Base-by-base conservation (phyloP, 2,888 invertebrate genomes). In the Drosophila helvetica region DNA sequence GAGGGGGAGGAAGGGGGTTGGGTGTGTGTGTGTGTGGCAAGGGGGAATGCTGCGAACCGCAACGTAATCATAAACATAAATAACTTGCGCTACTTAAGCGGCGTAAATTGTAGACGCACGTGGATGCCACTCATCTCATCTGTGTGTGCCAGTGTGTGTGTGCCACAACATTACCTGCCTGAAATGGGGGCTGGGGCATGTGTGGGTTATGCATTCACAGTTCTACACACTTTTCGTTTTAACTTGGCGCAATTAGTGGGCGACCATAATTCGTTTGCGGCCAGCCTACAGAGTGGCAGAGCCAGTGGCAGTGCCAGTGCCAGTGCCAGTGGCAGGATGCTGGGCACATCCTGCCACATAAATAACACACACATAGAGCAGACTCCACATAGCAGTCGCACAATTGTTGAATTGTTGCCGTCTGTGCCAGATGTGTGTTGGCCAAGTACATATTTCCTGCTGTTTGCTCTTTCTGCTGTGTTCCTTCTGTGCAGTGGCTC, bases 1-100 rank as follows among this genome's bases (percentile, higher is more conserved):
- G 45, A 10, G n/a, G 12, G 19, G n/a, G 12, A 2, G 25, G n/a
- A 54, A 52, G 48, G 18, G 25, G 45, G 47, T 27, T 22, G 22
- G 3, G 22, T 22, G 3, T 22, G 22, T 22, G 25, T 9, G 27
- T 9, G 27, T 33, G 33, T 33, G 12, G 45, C 47, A 60, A 69
- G 68, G 56, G 68, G 12, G 58, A 30, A 60, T 53, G 27, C 77
- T 79, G 84, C 74, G 67, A 73, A 70, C 72, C 84, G 76, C 87
- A 86, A 80, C 76, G 77, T 74, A 81, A 80, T 82, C 80, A 87
- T 87, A 87, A 87, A 71, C 85, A 86, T 86, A 86, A 86, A 86
- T 85, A 85, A 83, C 86, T 75, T 70, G 66, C 66, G 78, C 78
- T 64, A 72, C 82, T 85, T 78, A 82, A 75, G 78, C 72, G 69